These are phyloP conservation scores for Euzophera pinguis DNA, from an alignment of 2,888 invertebrate genomes.

Conservation along the genomic window DNA sequence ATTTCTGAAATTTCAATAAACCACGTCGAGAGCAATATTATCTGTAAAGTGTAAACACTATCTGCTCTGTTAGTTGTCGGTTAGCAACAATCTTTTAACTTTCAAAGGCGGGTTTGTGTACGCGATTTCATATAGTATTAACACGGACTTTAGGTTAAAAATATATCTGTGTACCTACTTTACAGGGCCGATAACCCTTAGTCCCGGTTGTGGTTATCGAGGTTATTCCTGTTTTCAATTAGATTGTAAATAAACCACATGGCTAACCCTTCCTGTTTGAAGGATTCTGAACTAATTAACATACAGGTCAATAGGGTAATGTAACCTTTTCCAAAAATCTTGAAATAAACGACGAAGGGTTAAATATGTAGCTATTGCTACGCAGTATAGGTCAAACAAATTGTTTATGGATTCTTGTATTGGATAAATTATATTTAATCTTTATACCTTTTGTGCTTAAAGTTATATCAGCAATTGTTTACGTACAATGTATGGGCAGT, in stretches of 20 bases:
- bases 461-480: no score
- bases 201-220: conserved; percentile 20
- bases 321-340: no score
- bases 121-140: not conserved
- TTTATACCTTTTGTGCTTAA: no score
- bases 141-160: not conserved
- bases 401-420: no score
- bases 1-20: not conserved
- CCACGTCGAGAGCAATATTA: not conserved
- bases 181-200: not conserved
- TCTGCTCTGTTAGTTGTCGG: not conserved
- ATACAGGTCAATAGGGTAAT: no score
- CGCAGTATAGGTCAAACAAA: no score
- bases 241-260: conserved; percentile 37
- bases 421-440: no score
- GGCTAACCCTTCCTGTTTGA: conserved; percentile 22
- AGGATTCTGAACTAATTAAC: not conserved
- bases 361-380: no score
- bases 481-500: no score
- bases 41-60: not conserved
- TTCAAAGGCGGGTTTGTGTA: not conserved
- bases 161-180: no score
- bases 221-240: conserved; percentile 32
- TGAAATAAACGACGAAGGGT: no score
- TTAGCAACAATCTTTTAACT: not conserved